Evolutionary conservation across 92 coral and sea anemone genomes (phyloP).

Genomic region (Bergia puertoricense): DNA sequence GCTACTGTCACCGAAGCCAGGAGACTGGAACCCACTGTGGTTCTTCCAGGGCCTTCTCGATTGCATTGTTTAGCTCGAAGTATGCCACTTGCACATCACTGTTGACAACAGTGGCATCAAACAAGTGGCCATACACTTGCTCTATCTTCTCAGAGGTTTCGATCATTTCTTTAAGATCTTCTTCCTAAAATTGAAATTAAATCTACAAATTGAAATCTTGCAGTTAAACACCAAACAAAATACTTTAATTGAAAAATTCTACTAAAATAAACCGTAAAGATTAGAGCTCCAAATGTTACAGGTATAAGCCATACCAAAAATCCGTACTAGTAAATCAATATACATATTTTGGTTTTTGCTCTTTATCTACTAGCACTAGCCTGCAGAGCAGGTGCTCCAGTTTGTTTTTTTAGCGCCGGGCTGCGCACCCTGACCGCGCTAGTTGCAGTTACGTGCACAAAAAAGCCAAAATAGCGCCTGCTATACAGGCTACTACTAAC

Average conservation of each 20-base stretch:
- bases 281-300: neutral
- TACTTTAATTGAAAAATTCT: neutral
- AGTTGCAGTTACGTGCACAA: too few species aligned
- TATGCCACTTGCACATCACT: constrained; percentile 84
- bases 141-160: constrained; percentile 70
- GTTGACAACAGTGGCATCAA: constrained; percentile 83
- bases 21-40: constrained; percentile 86
- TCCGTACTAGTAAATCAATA: too few species aligned
- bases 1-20: constrained; percentile 54
- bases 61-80: constrained; percentile 58
- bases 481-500: too few species aligned
- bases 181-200: constrained; percentile 54
- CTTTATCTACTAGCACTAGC: too few species aligned
- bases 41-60: constrained; percentile 72
- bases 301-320: neutral
- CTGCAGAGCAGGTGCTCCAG: too few species aligned
- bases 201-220: neutral
- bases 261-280: neutral
- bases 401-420: too few species aligned
- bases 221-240: neutral
- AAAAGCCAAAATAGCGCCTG: too few species aligned
- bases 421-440: too few species aligned
- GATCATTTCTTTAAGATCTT: constrained; percentile 88
- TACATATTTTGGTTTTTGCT: too few species aligned
- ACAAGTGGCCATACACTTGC: constrained; percentile 75